Base-by-base conservation (phyloP, 2,113 vertebrate species). In the Pterocles orientalis region DNA sequence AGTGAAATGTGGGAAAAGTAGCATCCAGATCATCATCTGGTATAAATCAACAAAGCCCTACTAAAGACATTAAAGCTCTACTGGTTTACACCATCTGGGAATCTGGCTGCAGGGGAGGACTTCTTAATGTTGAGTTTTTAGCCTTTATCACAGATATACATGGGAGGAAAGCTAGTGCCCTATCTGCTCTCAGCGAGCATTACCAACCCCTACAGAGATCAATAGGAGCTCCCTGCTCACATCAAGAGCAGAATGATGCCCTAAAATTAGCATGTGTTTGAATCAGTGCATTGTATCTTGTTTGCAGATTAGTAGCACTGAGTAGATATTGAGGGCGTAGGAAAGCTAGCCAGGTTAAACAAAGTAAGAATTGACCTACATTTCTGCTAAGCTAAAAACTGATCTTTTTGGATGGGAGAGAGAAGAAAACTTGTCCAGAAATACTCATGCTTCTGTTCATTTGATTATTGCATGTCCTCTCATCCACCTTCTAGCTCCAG, bases 241-340 rank as follows among this genome's bases (percentile, higher is more conserved):
- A 96, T 94, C 83, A 87, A 95, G 91, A 84, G 81, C 81, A 85
- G 77, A 90, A 85, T 54, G 90, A 93, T 95, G 89, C 94, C 93
- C 93, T 94, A 93, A 96, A 95, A 96, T 95, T 95, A 95, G 91
- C 94, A 91, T 87, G 66, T 82, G 73, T 92, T 92, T 91, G 92
- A 95, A 91, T 96, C 81, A 79, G 73, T 92, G 73, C 71, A 93
- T 86, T 93, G 92, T 95, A 94, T 90, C 94, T 96, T 95, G 94
- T 93, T 94, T 96, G 92, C 96, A 96, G 96, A 95, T 93, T 92
- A 91, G 87, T 77, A 94, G 96, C 80, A 85, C 45, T 79, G 83
- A 91, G 82, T 45, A 92, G 83, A 89, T 95, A 92, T 65, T 53
- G 83, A 92, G 81, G 91, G 77, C 88, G 93, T 19, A 8, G 2